Base-by-base conservation (phyloP, 53 echinoderm and acorn worm genomes). In the Crossaster papposus region DNA sequence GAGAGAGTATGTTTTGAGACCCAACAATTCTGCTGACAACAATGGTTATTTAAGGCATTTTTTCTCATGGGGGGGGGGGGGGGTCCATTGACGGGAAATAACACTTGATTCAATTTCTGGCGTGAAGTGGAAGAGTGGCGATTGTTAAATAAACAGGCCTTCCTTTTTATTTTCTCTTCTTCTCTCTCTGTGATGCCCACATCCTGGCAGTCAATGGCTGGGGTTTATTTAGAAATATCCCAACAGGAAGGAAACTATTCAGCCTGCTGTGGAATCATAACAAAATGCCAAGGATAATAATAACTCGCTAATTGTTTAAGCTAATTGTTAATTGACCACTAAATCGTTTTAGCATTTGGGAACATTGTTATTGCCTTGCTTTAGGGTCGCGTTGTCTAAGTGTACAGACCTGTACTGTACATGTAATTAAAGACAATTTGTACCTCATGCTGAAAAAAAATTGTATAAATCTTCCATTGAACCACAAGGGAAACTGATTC, bases 61-160 rank as follows among this genome's bases (percentile, higher is more conserved):
- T 31, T 71, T 71, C 32, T 71, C 13, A 1, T 17, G 8, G 0
- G 0, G 14, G 4, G 2, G 15, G 15, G 8, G 0, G 0, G 14
- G 4, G 2, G 15, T 3, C 18, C 36, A 28, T 10, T 34, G 75
- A 28, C 11, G 75, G 87, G 87, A 87, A 87, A 87, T 58, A 44
- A 44, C 31, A n/a, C n/a, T 24, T 87, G 77, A 87, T 87, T 87
- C 58, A 77, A 77, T 87, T 87, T 76, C 76, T 87, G 87, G 87
- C 29, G 72, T 87, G 87, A 87, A 63, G 87, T 87, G 87, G 87
- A 87, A 87, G 44, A 55, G 62, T 22, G 63, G 29, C 77, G 76
- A 87, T 87, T 87, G 87, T 9, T 76, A 26, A 77, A 77, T 64
- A 77, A 87, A 87, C 77, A 87, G 36, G 13, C 33, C 55, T 85